Evolutionary conservation across 2,113 vertebrate genomes (phyloP).

Genomic region (Proteles cristata): DNA sequence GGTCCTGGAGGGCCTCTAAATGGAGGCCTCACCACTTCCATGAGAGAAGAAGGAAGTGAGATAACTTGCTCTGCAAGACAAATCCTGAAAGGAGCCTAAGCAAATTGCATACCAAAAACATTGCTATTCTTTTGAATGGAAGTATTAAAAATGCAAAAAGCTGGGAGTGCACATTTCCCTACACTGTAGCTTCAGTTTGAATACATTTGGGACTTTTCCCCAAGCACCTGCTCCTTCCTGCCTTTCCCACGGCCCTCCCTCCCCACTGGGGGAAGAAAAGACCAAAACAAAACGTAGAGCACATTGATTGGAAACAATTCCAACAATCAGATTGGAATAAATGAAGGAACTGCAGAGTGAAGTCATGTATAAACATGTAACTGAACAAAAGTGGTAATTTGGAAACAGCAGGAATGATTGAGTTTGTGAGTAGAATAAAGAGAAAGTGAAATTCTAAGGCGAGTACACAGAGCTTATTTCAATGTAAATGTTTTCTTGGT

Average conservation of each 20-base stretch:
- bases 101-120: slow-evolving; percentile 47
- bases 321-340: slow-evolving; percentile 59
- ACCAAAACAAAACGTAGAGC: not conserved
- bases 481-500: not conserved
- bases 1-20: slow-evolving; percentile 73
- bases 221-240: slow-evolving; percentile 54
- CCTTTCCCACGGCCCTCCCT: not conserved
- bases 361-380: slow-evolving; percentile 30
- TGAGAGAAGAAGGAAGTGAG: slow-evolving; percentile 68
- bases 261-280: not conserved
- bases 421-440: slow-evolving; percentile 49
- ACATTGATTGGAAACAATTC: slow-evolving; percentile 37
- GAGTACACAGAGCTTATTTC: not conserved
- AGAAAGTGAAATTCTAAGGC: slow-evolving; percentile 1
- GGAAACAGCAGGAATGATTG: slow-evolving; percentile 35
- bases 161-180: slow-evolving; percentile 47
- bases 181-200: slow-evolving; percentile 45
- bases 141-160: slow-evolving; percentile 68
- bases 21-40: slow-evolving; percentile 54
- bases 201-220: slow-evolving; percentile 48
- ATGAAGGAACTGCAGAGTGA: slow-evolving; percentile 21
- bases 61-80: slow-evolving; percentile 58
- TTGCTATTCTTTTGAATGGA: slow-evolving; percentile 55
- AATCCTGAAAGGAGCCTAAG: not conserved
- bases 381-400: slow-evolving; percentile 46